Evolutionary conservation across 2,888 invertebrate species (phyloP), one percentile per base, ranked within the genome.

Genomic region (Arge pagana): DNA sequence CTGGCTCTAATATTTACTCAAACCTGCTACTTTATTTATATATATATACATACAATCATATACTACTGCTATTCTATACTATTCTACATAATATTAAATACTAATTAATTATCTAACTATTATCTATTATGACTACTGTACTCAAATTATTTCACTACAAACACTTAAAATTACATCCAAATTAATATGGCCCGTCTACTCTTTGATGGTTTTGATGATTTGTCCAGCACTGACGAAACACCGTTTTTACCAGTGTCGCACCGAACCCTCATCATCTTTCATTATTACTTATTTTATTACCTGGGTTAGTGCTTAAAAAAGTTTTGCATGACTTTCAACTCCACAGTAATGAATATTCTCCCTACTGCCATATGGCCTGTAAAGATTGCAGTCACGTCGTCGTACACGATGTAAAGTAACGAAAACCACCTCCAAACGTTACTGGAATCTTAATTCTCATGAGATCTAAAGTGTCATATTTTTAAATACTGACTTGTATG

Each of bases 41-140:
- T 50, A 50, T 26, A 50, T 43, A 41, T 31, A 50, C 48, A 19
- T 50, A 50, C 26, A 35, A 45, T 37, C 19, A 28, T 49, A 28
- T 50, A 50, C 13, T 41, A 50, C 43, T 41, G 50, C 50, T 41
- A 43, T 35, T 31, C 50, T 50, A 50, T 43, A 50, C 50, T 50
- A 50, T 50, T 43, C 40, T 41, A 35, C 31, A n/a, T 15, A 16
- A 40, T 40, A 50, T 50, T 40, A 31, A 50, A 31, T 31, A 40
- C 40, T 40, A 50, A 40, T 40, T 23, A 50, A 31, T 31, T 16
- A 31, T 18, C 40, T 40, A 40, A 24, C 40, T 31, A 30, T 19
- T 40, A 24, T 31, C 40, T 16, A 50, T 31, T 50, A 36, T 31
- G 40, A 50, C 40, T 40, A 50, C 49, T 40, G 40, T 50, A 40